Evolutionary conservation across 2,113 vertebrate species (phyloP).

Genomic region (Emydocephalus ijimae): DNA sequence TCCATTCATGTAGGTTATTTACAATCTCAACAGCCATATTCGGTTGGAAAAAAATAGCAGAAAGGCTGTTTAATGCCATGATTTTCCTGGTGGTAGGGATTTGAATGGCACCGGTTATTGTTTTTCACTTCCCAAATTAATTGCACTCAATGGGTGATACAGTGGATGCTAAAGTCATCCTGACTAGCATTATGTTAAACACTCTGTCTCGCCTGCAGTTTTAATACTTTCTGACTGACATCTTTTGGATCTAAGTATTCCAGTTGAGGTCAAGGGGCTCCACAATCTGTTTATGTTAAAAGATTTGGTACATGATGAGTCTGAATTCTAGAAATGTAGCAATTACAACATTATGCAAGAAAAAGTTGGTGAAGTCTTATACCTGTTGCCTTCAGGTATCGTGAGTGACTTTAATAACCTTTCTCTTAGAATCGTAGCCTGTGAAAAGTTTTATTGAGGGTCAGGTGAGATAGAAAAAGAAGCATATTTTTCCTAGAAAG

Average conservation of each 20-base stretch:
- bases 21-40: neutral
- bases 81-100: neutral
- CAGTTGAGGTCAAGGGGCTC: neutral
- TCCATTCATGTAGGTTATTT: neutral
- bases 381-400: slow-evolving; percentile 20
- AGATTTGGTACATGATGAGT: neutral
- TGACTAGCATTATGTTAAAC: slow-evolving; percentile 9
- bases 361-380: neutral
- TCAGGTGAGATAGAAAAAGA: neutral
- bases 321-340: slow-evolving; percentile 10
- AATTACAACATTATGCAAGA: slow-evolving; percentile 19
- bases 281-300: slow-evolving; percentile 14
- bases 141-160: neutral
- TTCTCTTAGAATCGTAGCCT: slow-evolving; percentile 31
- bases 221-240: slow-evolving; percentile 21
- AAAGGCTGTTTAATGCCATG: neutral
- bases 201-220: slow-evolving; percentile 7
- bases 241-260: neutral
- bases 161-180: neutral
- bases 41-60: neutral
- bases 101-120: neutral
- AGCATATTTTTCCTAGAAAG: slow-evolving; percentile 24
- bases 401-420: neutral
- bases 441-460: slow-evolving; percentile 19
- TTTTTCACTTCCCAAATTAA: neutral